phyloP scores from a whole-genome alignment of 2,797 vertebrate species.

The Champsocephalus esox region DNA sequence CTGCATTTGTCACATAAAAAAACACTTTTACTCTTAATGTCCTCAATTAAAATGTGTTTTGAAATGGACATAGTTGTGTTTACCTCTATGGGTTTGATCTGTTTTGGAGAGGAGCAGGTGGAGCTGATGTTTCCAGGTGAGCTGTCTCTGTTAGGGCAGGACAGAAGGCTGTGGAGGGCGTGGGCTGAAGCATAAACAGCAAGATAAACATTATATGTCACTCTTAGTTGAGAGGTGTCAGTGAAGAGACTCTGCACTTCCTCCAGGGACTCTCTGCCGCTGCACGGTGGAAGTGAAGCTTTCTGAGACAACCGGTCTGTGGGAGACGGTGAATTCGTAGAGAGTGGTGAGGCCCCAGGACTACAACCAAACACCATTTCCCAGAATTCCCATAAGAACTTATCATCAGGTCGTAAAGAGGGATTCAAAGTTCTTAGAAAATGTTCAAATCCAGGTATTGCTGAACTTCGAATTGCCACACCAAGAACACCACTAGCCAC shows the following conservation, averaged over 20 bases:
- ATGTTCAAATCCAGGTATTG: constrained; percentile 74
- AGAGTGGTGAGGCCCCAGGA: constrained; percentile 1
- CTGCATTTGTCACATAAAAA: not conserved
- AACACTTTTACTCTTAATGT: not conserved
- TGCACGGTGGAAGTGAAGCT: constrained; percentile 61
- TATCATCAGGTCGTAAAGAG: constrained; percentile 56
- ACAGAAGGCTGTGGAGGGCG: constrained; percentile 75
- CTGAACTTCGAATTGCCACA: constrained; percentile 77
- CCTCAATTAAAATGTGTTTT: not conserved
- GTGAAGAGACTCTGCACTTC: constrained; percentile 60
- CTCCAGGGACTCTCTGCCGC: constrained; percentile 71
- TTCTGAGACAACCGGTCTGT: not conserved
- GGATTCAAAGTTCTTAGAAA: constrained; percentile 73
- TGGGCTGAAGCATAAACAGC: constrained; percentile 81
- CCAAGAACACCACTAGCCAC: constrained; percentile 78
- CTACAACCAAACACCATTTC: constrained; percentile 75
- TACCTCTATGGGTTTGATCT: constrained; percentile 69
- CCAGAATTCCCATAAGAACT: constrained; percentile 76
- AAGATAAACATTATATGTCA: constrained; percentile 78
- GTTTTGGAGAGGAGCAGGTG: constrained; percentile 51
- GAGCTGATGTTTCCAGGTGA: constrained; percentile 6
- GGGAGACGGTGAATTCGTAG: not conserved
- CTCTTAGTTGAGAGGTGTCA: constrained; percentile 73
- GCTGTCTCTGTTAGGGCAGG: constrained; percentile 51
- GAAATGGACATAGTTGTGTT: not conserved